These are phyloP conservation scores for Boloria selene DNA, from an alignment of 2,888 invertebrate genomes.

Conservation along the genomic window DNA sequence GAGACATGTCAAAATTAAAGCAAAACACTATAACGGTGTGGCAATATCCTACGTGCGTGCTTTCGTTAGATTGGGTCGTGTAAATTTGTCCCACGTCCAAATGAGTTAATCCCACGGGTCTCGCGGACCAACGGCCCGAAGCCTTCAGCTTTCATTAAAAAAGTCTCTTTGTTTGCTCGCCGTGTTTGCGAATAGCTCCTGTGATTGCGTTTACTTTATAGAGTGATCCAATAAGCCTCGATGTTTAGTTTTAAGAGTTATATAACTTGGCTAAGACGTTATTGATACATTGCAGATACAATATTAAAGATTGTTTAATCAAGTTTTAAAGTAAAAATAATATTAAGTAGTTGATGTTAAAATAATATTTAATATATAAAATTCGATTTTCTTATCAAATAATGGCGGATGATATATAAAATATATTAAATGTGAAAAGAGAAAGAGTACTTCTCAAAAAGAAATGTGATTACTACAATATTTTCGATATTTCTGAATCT, in stretches of 20 bases:
- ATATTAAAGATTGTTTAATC: too few species aligned
- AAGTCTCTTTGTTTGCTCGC: conserved; percentile 34
- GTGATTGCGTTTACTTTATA: conserved; percentile 32
- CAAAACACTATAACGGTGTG: conserved; percentile 44
- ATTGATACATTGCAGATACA: too few species aligned
- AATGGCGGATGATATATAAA: too few species aligned
- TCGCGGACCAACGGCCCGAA: conserved; percentile 42
- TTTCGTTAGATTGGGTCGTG: conserved; percentile 68
- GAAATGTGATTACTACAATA: too few species aligned
- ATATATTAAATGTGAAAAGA: too few species aligned
- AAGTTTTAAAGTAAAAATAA: too few species aligned
- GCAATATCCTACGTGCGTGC: conserved; percentile 45
- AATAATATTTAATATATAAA: too few species aligned
- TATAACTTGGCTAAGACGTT: neutral
- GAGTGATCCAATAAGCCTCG: conserved; percentile 17
- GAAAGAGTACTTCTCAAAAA: too few species aligned
- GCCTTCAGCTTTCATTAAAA: conserved; percentile 61
- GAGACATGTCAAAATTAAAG: conserved; percentile 42
- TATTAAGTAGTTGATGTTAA: too few species aligned
- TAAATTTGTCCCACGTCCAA: conserved; percentile 68
- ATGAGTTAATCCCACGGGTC: conserved; percentile 66
- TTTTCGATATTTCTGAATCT: too few species aligned
- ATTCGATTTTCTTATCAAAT: too few species aligned
- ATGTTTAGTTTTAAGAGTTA: conserved; percentile 15
- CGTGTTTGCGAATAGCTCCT: conserved; percentile 33